Evolutionary conservation across 2,113 vertebrate genomes (phyloP).

Genomic region (Tachycineta bicolor): DNA sequence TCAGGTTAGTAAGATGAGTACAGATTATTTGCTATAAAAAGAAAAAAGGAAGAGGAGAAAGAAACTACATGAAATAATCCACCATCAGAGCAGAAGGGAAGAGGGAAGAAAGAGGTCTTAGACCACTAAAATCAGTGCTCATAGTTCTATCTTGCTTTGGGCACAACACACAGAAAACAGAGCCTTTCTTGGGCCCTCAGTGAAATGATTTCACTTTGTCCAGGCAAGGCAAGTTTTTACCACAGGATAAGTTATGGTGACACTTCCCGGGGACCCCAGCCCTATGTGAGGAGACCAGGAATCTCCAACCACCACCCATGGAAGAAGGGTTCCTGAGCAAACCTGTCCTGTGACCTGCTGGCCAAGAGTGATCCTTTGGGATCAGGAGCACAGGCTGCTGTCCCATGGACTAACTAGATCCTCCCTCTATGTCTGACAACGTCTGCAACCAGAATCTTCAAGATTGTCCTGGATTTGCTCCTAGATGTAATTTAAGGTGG

Average conservation of each 20-base stretch:
- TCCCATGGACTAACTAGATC: fast-evolving
- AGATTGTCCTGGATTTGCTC: background rate
- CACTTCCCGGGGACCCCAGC: background rate
- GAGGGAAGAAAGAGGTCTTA: background rate
- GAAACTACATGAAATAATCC: background rate
- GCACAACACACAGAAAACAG: background rate
- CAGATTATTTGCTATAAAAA: background rate
- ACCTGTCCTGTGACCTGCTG: background rate
- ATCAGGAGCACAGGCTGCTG: background rate
- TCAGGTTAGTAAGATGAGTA: background rate
- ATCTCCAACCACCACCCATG: background rate
- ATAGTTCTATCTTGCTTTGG: background rate
- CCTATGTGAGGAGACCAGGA: background rate
- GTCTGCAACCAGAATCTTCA: background rate
- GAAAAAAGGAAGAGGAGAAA: background rate
- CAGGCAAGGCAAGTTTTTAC: background rate
- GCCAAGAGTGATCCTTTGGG: background rate
- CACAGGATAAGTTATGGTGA: background rate
- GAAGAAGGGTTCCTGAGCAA: background rate
- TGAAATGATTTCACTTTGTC: background rate
- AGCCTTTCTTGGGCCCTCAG: background rate
- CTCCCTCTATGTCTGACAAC: background rate
- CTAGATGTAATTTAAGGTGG: background rate
- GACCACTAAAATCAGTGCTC: background rate
- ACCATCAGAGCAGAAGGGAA: background rate